Base-by-base conservation (phyloP, 2,113 vertebrate species). In the Crotalus tigris region DNA sequence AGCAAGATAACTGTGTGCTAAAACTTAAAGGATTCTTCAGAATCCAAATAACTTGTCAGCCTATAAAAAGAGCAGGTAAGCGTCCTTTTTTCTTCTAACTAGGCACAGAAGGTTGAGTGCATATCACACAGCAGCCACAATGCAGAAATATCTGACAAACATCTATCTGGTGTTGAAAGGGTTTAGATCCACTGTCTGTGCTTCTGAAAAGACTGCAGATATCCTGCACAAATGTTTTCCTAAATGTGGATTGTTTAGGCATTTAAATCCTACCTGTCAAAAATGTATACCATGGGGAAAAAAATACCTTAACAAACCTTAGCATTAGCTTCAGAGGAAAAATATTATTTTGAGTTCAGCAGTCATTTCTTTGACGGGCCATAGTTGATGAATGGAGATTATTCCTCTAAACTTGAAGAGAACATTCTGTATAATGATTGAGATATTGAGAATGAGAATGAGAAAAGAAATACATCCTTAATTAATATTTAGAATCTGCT, bases 31-130 rank as follows among this genome's bases (percentile, higher is more conserved):
- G 11, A 6, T 44, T 29, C 91, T 9, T 94, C 92, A n/a, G 4
- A 87, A 15, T 88, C 5, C 0, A 91, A 93, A 75, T n/a, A 95
- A n/a, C 0, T 29, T 94, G 44, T 57, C 44, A 92, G 53, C 7
- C 17, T 81, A 92, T 91, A 49, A 91, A 92, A 94, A 91, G 93
- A 94, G 93, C 85, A 93, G 89, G 93, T 46, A 93, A 0, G 7
- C 89, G 90, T 91, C 2, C 81, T 85, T 87, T 95, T 94, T 49
- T 51, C 93, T 93, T 90, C 29, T 64, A 93, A 81, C 17, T 61
- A 95, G 93, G 59, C 9, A 69, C 91, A 15, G 92, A 95, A 94
- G 7, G 0, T 81, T 94, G 8, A 92, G 33, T 57, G 15, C 85
- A 69, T 94, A 92, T 6, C 33, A 92, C 54, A 21, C 89, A 88